Evolutionary conservation across 35 echinoderm and acorn worm genomes (phyloP), one percentile per base, ranked within the genome.

Genomic region (Anneissia japonica): DNA sequence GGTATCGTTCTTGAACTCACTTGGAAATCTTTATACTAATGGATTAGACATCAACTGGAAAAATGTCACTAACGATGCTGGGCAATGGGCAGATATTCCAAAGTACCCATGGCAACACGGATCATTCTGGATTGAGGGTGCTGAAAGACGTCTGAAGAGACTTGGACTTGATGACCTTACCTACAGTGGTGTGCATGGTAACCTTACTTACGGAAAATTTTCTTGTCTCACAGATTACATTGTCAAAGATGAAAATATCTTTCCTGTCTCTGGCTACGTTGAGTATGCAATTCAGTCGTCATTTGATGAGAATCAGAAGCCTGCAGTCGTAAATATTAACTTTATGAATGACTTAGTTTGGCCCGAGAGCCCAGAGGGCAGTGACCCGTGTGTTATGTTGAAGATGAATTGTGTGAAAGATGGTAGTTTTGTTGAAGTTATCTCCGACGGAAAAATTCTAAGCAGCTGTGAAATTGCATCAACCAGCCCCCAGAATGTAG

Each of bases 21-120:
- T 97, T 37, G 77, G 81, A 36, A 77, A 38, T 73, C 79, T 97
- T 34, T 84, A 93, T 85, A 81, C 38, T 26, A 83, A 76, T 36
- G 92, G 91, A 30, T 46, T 90, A 32, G 36, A 64, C 19, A 35
- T 97, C 37, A 89, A 93, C 73, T 97, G 95, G 95, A 72, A 43
- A 16, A 88, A 90, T 32, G 79, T 97, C 72, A 91, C 95, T 38
- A 80, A 74, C n/a, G 34, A 88, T 38, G 19, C 43, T 33, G 91
- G 88, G 12, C 29, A 37, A 13, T 93, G 89, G 81, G 82, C 85
- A 4, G 73, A 82, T 35, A 31, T 98, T 21, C 95, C 95, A 2
- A 77, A 75, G 39, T 93, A 98, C 79, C 95, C 91, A n/a, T 98
- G 91, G 91, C 89, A 98, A 72, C 91, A 89, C 36, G 75, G 85